These are phyloP conservation scores for Percopsis transmontana DNA, from an alignment of 2,113 vertebrate species.

Conservation along the genomic window DNA sequence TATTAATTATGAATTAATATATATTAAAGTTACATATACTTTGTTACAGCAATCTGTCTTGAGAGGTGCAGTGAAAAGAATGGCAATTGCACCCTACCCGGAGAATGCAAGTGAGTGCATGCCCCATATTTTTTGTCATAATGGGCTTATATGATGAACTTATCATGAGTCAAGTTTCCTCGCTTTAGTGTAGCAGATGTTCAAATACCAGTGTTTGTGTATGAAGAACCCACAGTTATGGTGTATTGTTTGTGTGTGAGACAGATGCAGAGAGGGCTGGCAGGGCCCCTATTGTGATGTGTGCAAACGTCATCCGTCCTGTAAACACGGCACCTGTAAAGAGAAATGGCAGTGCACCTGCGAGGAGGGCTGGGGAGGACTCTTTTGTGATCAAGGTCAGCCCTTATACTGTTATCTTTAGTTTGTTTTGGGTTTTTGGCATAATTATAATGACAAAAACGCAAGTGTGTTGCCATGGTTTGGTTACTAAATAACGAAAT, in stretches of 20 bases:
- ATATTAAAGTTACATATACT: neutral
- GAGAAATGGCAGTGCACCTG: constrained; percentile 91
- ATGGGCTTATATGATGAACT: neutral
- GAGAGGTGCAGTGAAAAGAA: constrained; percentile 90
- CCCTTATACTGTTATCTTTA: neutral
- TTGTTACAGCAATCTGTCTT: constrained; percentile 88
- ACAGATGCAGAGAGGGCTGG: constrained; percentile 93
- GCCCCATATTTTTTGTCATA: neutral
- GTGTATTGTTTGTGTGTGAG: constrained; percentile 50
- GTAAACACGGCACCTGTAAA: constrained; percentile 93
- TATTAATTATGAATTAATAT: too few species aligned
- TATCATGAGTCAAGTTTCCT: neutral
- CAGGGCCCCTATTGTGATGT: constrained; percentile 90
- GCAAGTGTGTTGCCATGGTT: neutral
- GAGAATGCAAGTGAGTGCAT: constrained; percentile 92
- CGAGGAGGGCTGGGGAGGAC: constrained; percentile 97
- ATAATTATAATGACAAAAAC: too few species aligned
- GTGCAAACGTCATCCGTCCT: constrained; percentile 90
- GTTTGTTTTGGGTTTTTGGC: too few species aligned
- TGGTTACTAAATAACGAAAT: neutral
- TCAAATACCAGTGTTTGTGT: constrained; percentile 1
- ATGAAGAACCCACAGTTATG: constrained; percentile 22
- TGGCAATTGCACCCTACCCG: constrained; percentile 90
- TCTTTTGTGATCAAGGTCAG: constrained; percentile 97
- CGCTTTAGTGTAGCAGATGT: neutral